Evolutionary conservation across 1,140 invertebrate species (phyloP).

Genomic region (Chrysopa pallens): DNA sequence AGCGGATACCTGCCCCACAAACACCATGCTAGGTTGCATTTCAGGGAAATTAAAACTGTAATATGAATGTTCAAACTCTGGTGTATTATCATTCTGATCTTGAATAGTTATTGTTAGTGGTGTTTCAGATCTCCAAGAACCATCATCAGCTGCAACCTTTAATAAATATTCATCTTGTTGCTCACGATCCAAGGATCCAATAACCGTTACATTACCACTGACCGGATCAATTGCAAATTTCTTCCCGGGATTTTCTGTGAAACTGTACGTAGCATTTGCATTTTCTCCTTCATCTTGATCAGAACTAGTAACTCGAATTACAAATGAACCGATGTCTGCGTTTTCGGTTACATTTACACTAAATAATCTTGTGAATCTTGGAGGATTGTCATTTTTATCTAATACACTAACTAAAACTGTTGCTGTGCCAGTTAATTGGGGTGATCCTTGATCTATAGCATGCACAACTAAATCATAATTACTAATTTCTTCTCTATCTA

Average conservation of each 20-base stretch:
- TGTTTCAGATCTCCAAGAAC: conserved; percentile 76
- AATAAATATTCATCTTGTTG: conserved; percentile 78
- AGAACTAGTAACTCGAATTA: conserved; percentile 79
- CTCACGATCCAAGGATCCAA: conserved; percentile 68
- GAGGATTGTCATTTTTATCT: conserved; percentile 92
- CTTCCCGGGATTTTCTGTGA: conserved; percentile 70
- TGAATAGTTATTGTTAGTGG: conserved; percentile 82
- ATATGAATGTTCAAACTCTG: conserved; percentile 71
- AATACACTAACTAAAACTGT: conserved; percentile 68
- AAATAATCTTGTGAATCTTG: conserved; percentile 79
- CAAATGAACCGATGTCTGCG: conserved; percentile 76
- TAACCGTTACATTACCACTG: conserved; percentile 82
- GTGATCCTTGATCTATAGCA: conserved; percentile 72
- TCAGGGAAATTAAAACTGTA: conserved; percentile 87
- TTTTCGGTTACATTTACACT: conserved; percentile 93
- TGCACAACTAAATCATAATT: conserved; percentile 70
- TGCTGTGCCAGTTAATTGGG: conserved; percentile 62
- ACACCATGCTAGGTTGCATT: conserved; percentile 52
- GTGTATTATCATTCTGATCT: conserved; percentile 88
- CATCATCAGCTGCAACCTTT: conserved; percentile 73
- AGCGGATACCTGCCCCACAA: conserved; percentile 77
- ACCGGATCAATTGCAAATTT: conserved; percentile 78
- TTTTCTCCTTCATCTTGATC: conserved; percentile 76
- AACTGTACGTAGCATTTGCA: conserved; percentile 75
- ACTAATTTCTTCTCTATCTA: conserved; percentile 78